These are phyloP conservation scores for Bembecia ichneumoniformis DNA, from an alignment of 2,888 invertebrate genomes.

Conservation along the genomic window DNA sequence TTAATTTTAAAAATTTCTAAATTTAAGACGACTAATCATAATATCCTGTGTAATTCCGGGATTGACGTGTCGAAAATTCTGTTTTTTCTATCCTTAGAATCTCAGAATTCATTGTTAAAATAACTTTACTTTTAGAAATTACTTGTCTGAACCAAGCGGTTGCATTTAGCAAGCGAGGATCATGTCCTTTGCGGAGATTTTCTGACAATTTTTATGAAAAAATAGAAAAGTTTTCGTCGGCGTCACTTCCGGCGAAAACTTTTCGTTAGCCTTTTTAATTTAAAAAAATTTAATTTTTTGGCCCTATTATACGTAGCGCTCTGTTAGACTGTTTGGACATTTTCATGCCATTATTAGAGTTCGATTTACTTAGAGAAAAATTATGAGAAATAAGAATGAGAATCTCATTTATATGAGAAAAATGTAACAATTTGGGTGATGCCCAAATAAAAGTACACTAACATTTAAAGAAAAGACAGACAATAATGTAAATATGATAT, in stretches of 20 bases:
- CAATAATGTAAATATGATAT: neutral
- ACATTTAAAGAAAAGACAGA: neutral
- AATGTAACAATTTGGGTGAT: no score
- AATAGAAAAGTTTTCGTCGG: no score
- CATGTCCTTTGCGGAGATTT: conserved; percentile 2
- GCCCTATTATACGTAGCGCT: no score
- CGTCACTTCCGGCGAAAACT: no score
- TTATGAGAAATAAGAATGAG: no score
- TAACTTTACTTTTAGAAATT: conserved; percentile 29
- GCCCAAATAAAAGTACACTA: neutral
- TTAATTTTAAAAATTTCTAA: conserved; percentile 52
- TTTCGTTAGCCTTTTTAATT: no score
- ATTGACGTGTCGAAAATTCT: conserved; percentile 12
- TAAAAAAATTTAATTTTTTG: no score
- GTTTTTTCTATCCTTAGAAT: conserved; percentile 10
- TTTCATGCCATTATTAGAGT: no score
- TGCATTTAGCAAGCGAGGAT: conserved; percentile 3
- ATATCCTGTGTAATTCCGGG: conserved; percentile 32
- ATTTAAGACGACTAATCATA: conserved; percentile 25
- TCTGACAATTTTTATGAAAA: no score
- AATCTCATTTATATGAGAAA: no score
- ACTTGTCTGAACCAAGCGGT: conserved; percentile 37
- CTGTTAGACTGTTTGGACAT: no score
- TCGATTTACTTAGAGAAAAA: no score
- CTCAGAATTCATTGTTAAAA: conserved; percentile 35